Percentiles rank a stretch among this genome's conserved stretches.
Conservation (phyloP, 2,797 vertebrate genomes). For the Ctenosaura bakeri region DNA sequence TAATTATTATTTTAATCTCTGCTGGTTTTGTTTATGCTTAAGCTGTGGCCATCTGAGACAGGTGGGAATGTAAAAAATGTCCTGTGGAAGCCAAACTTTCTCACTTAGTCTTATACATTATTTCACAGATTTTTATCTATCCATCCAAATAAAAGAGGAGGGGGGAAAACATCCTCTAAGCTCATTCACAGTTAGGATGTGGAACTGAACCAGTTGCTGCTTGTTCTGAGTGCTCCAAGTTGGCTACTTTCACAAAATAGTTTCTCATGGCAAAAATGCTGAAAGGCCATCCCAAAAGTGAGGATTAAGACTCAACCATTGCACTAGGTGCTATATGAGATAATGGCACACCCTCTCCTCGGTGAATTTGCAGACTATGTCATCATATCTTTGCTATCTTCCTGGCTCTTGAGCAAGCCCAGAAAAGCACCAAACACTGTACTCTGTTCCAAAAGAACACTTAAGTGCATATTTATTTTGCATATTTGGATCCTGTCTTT, state of each 20-base stretch:
- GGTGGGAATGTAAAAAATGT: conserved; percentile 71
- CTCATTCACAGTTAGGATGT: conserved; percentile 31
- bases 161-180: neutral
- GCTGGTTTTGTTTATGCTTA: conserved; percentile 63
- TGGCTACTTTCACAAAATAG: conserved; percentile 21
- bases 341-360: neutral
- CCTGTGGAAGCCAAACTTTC: conserved; percentile 58
- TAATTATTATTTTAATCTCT: conserved; percentile 65
- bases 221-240: conserved; percentile 30
- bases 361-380: neutral
- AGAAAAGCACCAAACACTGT: neutral
- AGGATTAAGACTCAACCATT: conserved; percentile 8
- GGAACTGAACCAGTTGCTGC: neutral
- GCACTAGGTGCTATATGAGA: conserved; percentile 18
- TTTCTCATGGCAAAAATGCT: conserved; percentile 23
- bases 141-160: conserved; percentile 2
- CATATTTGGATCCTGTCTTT: neutral
- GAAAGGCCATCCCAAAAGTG: neutral
- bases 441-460: conserved; percentile 1
- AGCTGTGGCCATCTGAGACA: conserved; percentile 67
- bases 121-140: conserved; percentile 58
- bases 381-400: conserved; percentile 13
- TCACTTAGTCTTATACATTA: conserved; percentile 50
- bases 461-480: conserved; percentile 16
- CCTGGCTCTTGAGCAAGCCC: neutral